These are phyloP conservation scores for Lordiphosa fenestrarum DNA, from an alignment of 2,888 invertebrate species.

Conservation along the genomic window DNA sequence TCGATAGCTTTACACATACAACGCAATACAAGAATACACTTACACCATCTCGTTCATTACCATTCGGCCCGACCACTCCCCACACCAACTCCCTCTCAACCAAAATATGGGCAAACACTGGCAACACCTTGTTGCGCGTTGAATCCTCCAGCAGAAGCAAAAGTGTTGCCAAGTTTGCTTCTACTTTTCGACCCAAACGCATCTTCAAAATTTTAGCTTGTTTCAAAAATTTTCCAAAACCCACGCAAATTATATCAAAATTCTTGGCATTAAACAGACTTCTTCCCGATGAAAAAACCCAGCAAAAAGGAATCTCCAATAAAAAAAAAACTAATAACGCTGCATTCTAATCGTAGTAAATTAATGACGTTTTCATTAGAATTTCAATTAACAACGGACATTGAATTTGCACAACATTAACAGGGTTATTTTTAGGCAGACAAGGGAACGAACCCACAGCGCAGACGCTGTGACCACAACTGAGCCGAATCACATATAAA, in stretches of 20 bases:
- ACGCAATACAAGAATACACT: not conserved
- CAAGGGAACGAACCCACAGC: conserved; percentile 2
- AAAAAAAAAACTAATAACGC: conserved; percentile 27
- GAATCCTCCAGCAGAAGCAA: not conserved
- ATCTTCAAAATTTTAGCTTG: not conserved
- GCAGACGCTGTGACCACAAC: conserved; percentile 5
- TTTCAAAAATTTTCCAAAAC: not conserved
- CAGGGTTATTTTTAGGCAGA: not conserved
- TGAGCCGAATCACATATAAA: conserved; percentile 1
- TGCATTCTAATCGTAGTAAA: conserved; percentile 27
- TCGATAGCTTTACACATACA: conserved; percentile 3
- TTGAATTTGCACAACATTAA: conserved; percentile 6
- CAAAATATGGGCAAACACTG: conserved; percentile 2
- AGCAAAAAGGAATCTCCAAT: too few relatives aligned
- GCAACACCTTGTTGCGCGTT: conserved; percentile 18
- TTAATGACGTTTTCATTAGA: conserved; percentile 2
- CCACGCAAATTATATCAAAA: conserved; percentile 21
- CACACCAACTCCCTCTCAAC: not conserved
- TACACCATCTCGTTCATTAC: conserved; percentile 2
- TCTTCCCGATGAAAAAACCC: too few relatives aligned
- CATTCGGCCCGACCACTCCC: conserved; percentile 22
- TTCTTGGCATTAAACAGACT: conserved; percentile 42
- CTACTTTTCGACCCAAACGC: conserved; percentile 3
- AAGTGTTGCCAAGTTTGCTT: conserved; percentile 16
- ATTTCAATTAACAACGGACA: conserved; percentile 1